Evolutionary conservation across 2,888 invertebrate species (phyloP).

Genomic region (Atrina japonica): DNA sequence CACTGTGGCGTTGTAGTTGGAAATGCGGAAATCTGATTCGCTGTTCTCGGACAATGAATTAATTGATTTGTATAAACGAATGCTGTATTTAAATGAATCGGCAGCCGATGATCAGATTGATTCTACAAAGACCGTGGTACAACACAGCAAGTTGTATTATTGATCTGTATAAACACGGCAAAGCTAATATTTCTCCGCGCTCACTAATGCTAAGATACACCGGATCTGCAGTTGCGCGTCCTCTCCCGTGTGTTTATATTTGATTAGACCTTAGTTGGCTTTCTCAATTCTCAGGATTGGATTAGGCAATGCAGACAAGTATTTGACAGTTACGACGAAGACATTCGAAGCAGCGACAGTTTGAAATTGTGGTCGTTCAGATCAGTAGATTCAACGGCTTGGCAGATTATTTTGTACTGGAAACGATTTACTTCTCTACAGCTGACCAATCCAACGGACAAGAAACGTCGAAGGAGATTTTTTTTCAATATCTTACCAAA

Average conservation of each 20-base stretch:
- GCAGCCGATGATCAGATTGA: not conserved
- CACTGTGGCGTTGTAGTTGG: too few species aligned
- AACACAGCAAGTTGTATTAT: not conserved
- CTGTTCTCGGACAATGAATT: not conserved
- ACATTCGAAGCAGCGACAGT: too few species aligned
- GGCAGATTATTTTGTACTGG: too few species aligned
- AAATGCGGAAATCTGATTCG: too few species aligned
- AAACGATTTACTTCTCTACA: too few species aligned
- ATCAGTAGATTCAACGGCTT: too few species aligned
- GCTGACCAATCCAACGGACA: too few species aligned
- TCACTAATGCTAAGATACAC: not conserved
- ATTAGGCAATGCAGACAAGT: constrained; percentile 7
- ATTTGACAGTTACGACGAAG: constrained; percentile 3
- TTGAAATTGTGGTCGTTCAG: too few species aligned
- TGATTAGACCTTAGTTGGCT: constrained; percentile 14
- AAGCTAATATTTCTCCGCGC: too few species aligned
- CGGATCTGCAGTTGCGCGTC: not conserved
- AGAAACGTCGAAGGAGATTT: too few species aligned
- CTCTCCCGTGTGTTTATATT: constrained; percentile 12
- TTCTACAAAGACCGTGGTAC: too few species aligned
- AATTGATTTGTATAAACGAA: constrained; percentile 11
- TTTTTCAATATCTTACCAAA: too few species aligned
- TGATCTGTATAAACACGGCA: not conserved
- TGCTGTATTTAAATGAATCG: not conserved
- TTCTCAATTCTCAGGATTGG: constrained; percentile 15